Base-by-base conservation (phyloP, 37 sponge, comb jelly and placozoan genomes). In the Halichondria panicea region DNA sequence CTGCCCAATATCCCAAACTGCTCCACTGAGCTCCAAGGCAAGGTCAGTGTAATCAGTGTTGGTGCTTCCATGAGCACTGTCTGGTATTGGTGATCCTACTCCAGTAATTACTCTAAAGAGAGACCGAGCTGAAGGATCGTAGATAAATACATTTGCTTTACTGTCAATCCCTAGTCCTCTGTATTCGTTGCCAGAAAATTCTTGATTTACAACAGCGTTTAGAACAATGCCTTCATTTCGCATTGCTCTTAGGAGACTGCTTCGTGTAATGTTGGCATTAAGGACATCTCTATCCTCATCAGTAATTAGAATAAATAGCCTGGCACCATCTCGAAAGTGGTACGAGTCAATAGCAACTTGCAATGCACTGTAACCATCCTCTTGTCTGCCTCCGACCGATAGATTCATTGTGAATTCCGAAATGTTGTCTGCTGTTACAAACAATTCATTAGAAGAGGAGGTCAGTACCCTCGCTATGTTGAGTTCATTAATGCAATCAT, bases 291-390 rank as follows among this genome's bases (percentile, higher is more conserved):
- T 44, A 35, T 79, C 89, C 68, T 85, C 87, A 55, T 84, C 95
- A 5, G 80, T 78, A 42, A 92, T 75, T 9, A 92, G 70, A 38
- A 92, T 81, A 57, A 88, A 81, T 65, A 71, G 93, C 32, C 62
- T 54, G 0, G 85, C 81, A 32, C 59, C 77, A 40, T 56, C 72
- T 35, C 80, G 8, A 30, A 71, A 74, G 9, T 25, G 35, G 22
- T 72, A 72, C 13, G 21, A n/a, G 4, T 74, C 35, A 36, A 91
- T 24, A 34, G 92, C 92, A 48, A 36, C 55, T 15, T 62, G 15
- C 9, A 91, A 78, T 45, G 72, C 92, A 74, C 77, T 68, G 58
- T 87, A 92, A 25, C 89, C 93, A 75, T 92, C 93, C 54, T 92
- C 88, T 9, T 27, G 33, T 12, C 69, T 43, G 19, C 93, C 93